These are phyloP conservation scores for Pteronura brasiliensis DNA, from an alignment of 2,113 vertebrate genomes.

Conservation along the genomic window DNA sequence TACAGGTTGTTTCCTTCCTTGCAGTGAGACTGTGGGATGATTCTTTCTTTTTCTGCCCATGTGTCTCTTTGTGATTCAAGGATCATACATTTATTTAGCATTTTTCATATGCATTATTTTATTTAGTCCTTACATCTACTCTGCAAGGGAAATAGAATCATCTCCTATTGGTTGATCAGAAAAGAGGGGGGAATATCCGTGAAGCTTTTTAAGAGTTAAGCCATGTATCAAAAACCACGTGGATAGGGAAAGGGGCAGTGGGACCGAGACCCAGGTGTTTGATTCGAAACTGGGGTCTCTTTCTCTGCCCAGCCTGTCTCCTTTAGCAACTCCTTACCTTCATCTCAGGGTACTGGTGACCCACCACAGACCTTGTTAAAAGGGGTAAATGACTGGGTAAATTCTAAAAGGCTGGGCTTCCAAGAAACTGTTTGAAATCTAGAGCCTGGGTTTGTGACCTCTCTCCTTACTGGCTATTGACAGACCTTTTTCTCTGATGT, in stretches of 20 bases:
- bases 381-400: background rate
- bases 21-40: background rate
- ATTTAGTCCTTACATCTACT: background rate
- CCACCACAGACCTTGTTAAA: background rate
- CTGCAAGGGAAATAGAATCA: background rate
- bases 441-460: background rate
- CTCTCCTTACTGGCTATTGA: background rate
- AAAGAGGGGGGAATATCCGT: background rate
- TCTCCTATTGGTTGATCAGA: conserved; percentile 13
- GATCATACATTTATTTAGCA: background rate
- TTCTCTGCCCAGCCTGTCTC: background rate
- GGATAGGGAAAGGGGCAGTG: too few species aligned
- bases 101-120: background rate
- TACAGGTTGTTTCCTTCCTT: background rate
- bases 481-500: background rate
- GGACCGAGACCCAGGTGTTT: background rate
- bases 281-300: background rate
- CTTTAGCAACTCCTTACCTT: background rate
- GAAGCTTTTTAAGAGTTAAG: background rate
- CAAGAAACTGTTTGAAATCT: background rate
- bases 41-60: background rate
- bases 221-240: background rate
- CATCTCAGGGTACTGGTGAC: background rate
- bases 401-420: background rate
- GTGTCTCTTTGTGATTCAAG: background rate